Base-by-base conservation (phyloP, 2,888 invertebrate species). In the Erynnis tages region DNA sequence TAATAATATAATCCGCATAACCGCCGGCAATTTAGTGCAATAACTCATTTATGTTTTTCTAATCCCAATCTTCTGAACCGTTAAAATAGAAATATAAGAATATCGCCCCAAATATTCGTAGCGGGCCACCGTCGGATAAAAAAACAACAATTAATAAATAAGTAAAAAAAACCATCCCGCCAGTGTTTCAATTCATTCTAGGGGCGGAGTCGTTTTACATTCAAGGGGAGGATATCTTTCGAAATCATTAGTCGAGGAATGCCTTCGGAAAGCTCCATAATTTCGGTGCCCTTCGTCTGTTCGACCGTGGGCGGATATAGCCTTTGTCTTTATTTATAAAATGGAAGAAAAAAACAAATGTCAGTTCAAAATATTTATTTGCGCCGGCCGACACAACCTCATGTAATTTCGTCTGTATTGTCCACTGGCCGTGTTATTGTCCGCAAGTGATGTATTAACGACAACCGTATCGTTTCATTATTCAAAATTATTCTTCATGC, bases 211-310 rank as follows among this genome's bases (percentile, higher is more conserved):
- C 83, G 76, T 71, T 87, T 87, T 86, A 88, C 85, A 89, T 89
- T 89, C 86, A 89, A 79, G 86, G 89, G 89, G 89, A 85, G 89
- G 89, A 62, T 86, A 83, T 82, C 71, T 80, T 67, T 86, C 84
- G 68, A 82, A 89, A 88, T 89, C 88, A 89, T 89, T 89, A 89
- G 86, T 74, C 74, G 70, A 67, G 82, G 86, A 88, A 88, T 89
- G 86, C 75, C 66, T 78, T 60, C 74, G 73, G 74, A 79, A 82
- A 71, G 68, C 38, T 63, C 76, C 73, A 78, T 87, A 85, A 88
- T 87, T 88, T 85, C 69, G 82, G 78, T 75, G 75, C 79, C 79
- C 79, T 82, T 56, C 53, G 67, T 67, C 69, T 67, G 73, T 57
- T 59, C 56, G 68, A 73, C 68, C 74, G 86, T 87, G 85, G 87